Evolutionary conservation across 92 coral and sea anemone genomes (phyloP).

Genomic region (Anthopleura xanthogrammica): DNA sequence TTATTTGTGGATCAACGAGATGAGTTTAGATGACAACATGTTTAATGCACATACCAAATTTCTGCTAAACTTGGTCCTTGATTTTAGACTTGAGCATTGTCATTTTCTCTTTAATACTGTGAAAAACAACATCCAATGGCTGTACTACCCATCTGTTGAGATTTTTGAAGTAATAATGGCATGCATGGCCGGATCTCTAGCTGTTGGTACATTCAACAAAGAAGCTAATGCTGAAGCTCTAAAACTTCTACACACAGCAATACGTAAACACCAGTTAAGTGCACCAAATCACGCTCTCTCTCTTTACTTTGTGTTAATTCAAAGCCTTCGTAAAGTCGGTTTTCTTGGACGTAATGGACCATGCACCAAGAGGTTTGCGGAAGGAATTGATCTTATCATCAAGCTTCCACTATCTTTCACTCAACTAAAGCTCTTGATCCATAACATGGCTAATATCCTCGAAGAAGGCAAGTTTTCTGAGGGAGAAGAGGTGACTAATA

Average conservation of each 20-base stretch:
- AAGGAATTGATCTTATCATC: background rate
- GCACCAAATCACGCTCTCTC: background rate
- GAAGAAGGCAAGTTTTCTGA: background rate
- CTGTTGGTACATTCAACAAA: conserved; percentile 21
- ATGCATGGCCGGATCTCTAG: conserved; percentile 23
- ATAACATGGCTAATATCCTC: background rate
- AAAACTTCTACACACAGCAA: background rate
- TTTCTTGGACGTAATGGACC: background rate
- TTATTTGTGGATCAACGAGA: background rate
- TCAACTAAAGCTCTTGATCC: background rate
- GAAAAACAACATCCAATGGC: background rate
- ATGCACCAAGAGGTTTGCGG: background rate
- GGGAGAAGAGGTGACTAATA: background rate
- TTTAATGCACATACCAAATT: background rate
- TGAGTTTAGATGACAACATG: background rate
- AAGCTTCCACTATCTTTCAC: conserved; percentile 6
- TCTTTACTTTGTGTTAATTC: background rate
- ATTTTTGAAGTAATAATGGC: background rate
- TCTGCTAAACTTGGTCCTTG: background rate
- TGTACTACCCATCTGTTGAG: background rate
- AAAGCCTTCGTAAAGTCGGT: background rate
- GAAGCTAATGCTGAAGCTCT: background rate
- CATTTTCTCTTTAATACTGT: background rate
- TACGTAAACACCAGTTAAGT: background rate
- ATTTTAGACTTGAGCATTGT: background rate